phyloP scores from a whole-genome alignment of 2,113 vertebrate genomes.

The Lasiurus borealis region DNA sequence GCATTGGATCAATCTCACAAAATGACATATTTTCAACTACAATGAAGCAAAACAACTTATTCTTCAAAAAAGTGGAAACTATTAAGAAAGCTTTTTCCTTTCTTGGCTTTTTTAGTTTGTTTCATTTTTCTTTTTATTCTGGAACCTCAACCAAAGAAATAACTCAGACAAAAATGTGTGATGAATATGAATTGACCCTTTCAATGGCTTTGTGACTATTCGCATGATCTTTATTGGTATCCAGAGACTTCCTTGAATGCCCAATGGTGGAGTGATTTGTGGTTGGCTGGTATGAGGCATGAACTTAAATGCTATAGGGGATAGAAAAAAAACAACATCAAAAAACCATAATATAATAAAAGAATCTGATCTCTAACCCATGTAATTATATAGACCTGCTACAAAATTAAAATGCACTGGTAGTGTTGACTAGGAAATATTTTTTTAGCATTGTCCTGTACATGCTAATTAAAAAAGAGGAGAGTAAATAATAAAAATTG shows the following conservation, averaged over 20 bases:
- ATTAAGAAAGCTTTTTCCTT: conserved; percentile 75
- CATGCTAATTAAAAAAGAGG: not conserved
- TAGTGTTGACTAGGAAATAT: not conserved
- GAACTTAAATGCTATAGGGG: not conserved
- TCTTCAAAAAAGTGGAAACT: conserved; percentile 82
- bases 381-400: not conserved
- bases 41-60: conserved; percentile 83
- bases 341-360: not conserved
- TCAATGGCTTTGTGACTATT: not conserved
- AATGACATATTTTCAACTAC: conserved; percentile 86
- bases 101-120: conserved; percentile 31
- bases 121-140: conserved; percentile 54
- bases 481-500: conserved; percentile 50
- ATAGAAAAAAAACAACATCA: not conserved
- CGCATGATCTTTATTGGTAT: not conserved
- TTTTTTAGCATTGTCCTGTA: not conserved
- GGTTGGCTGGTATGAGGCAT: not conserved
- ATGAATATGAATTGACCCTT: conserved; percentile 54
- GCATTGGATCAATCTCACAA: conserved; percentile 86
- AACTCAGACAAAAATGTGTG: not conserved
- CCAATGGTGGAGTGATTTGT: not conserved
- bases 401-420: not conserved
- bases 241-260: not conserved
- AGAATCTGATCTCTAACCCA: not conserved
- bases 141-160: conserved; percentile 33